Evolutionary conservation across 2,797 vertebrate species (phyloP).

Genomic region (Leptodactylus fallax): DNA sequence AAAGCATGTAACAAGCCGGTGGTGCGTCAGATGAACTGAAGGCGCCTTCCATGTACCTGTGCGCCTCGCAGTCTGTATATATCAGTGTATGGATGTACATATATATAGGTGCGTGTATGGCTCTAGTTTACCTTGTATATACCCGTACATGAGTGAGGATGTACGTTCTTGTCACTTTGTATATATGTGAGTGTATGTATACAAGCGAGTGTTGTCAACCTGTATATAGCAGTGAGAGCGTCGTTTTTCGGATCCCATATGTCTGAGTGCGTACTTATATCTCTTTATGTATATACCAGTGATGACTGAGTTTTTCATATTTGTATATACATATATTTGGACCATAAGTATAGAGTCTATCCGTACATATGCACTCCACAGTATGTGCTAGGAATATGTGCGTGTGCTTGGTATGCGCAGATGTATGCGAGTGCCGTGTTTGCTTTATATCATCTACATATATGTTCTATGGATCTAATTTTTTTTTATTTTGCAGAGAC

Average conservation of each 20-base stretch:
- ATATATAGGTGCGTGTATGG: conserved; percentile 8
- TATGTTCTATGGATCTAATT: not conserved
- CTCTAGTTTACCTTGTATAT: conserved; percentile 40
- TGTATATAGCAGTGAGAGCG: conserved; percentile 8
- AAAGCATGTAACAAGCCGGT: too few relatives aligned
- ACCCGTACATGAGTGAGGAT: conserved; percentile 3
- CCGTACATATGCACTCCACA: not conserved
- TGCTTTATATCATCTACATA: too few relatives aligned
- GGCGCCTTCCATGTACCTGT: not conserved
- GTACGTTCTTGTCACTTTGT: not conserved
- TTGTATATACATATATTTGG: conserved; percentile 39
- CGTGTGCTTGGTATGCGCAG: not conserved
- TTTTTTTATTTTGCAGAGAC: not conserved
- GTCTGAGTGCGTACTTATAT: conserved; percentile 16
- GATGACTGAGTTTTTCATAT: not conserved
- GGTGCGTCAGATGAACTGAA: not conserved
- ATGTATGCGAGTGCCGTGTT: not conserved
- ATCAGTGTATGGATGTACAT: conserved; percentile 22
- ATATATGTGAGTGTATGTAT: conserved; percentile 18
- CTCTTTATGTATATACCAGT: conserved; percentile 37
- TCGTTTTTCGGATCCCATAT: not conserved
- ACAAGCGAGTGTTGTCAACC: not conserved
- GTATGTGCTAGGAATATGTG: not conserved
- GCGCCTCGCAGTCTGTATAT: not conserved
- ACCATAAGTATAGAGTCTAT: conserved; percentile 29